These are phyloP conservation scores for Acanthurus leucopareius DNA, from an alignment of 2,797 vertebrate genomes.

Conservation along the genomic window DNA sequence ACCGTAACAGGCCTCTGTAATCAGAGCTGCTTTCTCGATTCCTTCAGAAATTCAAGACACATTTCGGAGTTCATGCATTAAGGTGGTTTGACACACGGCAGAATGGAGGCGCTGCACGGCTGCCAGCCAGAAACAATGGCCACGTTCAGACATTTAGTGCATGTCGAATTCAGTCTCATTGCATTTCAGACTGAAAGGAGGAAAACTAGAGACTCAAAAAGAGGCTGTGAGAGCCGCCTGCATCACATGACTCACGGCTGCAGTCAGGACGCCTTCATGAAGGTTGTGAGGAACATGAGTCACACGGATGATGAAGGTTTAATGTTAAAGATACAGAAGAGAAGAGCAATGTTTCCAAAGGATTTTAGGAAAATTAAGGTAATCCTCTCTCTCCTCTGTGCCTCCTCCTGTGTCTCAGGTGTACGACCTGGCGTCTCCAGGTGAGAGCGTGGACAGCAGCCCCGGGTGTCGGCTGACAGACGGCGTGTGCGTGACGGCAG, in stretches of 20 bases:
- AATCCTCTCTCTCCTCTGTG: not conserved
- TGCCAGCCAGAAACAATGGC: conserved; percentile 38
- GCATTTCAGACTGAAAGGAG: not conserved
- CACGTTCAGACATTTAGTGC: conserved; percentile 37
- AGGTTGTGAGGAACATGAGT: not conserved
- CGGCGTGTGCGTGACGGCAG: conserved; percentile 84
- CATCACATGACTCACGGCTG: conserved; percentile 12
- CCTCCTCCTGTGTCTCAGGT: conserved; percentile 83
- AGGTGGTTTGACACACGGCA: conserved; percentile 25
- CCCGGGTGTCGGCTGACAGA: conserved; percentile 88
- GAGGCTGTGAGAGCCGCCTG: conserved; percentile 3
- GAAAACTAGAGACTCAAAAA: too few species aligned
- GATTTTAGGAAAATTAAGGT: too few species aligned
- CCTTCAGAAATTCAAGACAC: conserved; percentile 25
- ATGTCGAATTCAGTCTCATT: conserved; percentile 36
- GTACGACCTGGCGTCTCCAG: conserved; percentile 89
- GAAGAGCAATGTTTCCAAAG: too few species aligned
- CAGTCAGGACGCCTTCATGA: not conserved
- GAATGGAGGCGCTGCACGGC: conserved; percentile 7
- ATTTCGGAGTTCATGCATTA: conserved; percentile 21
- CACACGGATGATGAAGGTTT: not conserved
- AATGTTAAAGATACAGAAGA: too few species aligned
- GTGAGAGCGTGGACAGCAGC: conserved; percentile 88
- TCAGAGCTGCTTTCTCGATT: conserved; percentile 43
- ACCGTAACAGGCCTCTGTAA: not conserved